Evolutionary conservation across 2,888 invertebrate species (phyloP).

Genomic region (Ochropleura plecta): DNA sequence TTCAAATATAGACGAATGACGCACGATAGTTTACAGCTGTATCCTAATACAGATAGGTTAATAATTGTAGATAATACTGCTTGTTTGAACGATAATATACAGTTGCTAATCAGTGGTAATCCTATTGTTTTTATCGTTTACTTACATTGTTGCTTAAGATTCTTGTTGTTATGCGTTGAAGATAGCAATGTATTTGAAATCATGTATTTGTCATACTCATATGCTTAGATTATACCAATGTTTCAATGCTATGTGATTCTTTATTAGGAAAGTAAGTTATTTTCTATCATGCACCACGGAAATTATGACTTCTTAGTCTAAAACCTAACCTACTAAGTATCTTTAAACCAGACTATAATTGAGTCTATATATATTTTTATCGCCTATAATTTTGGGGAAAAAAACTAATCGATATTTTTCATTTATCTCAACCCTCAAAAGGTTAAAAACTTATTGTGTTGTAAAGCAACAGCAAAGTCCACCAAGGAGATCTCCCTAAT

Average conservation of each 20-base stretch:
- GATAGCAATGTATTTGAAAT: slow-evolving; percentile 4
- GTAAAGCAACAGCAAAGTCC: too few species aligned
- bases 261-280: too few species aligned
- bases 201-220: neutral
- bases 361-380: too few species aligned
- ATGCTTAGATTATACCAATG: neutral
- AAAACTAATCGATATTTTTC: too few species aligned
- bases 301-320: too few species aligned
- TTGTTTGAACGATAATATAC: slow-evolving; percentile 56
- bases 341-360: too few species aligned
- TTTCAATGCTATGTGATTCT: too few species aligned
- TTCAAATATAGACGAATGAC: slow-evolving; percentile 26
- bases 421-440: too few species aligned
- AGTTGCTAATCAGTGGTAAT: slow-evolving; percentile 46
- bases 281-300: too few species aligned
- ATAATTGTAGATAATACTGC: slow-evolving; percentile 43
- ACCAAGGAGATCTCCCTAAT: neutral
- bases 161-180: slow-evolving; percentile 46
- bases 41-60: slow-evolving; percentile 32
- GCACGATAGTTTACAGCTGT: slow-evolving; percentile 21
- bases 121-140: slow-evolving; percentile 46
- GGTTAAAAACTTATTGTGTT: too few species aligned
- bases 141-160: slow-evolving; percentile 42
- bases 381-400: too few species aligned
- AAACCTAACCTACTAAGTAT: too few species aligned